Base-by-base conservation (phyloP, 1,140 invertebrate species). In the Drosophila grimshawi region DNA sequence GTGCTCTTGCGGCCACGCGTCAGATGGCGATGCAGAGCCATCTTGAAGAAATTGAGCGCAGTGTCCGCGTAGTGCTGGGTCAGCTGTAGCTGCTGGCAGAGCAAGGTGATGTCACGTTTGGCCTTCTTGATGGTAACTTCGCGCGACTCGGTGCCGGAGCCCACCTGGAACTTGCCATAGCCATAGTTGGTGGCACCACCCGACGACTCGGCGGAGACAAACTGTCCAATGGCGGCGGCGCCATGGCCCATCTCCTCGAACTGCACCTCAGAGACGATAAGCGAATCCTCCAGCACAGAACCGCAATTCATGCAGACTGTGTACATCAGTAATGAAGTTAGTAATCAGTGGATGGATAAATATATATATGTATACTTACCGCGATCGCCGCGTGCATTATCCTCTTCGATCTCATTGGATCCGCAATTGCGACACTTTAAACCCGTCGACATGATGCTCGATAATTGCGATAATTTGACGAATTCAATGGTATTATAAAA, bases 241-340 rank as follows among this genome's bases (percentile, higher is more conserved):
- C 98, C 98, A 92, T 96, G 95, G 19, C 97, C 95, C 92, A 96
- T 96, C 93, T 99, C 98, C 93, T 98, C 96, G 92, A 99, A 99
- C 92, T 98, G 97, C 56, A 99, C 95, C 93, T 99, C 98, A 3
- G 97, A 97, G 30, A 99, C 98, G 90, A 99, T 99, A 53, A 98
- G 96, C 81, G 97, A 98, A 81, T 99, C 98, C 92, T 99, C 98
- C 3, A 99, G 92, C 2, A 99, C 98, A 37, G 97, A 96, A 48
- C 98, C 99, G 94, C 99, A 99, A 81, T 96, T 96, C 37, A 97
- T 99, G 93, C 99, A 99, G 0, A 99, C 97, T 43, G 19, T 19
- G 1, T 19, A 19, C 19, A 19, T 19, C 19, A 19, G 19, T 19
- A 19, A 1, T 19, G 19, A 19, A 19, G 19, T 19, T 19, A 19